Base-by-base conservation (phyloP, 2,888 invertebrate genomes). In the Carcina quercana region DNA sequence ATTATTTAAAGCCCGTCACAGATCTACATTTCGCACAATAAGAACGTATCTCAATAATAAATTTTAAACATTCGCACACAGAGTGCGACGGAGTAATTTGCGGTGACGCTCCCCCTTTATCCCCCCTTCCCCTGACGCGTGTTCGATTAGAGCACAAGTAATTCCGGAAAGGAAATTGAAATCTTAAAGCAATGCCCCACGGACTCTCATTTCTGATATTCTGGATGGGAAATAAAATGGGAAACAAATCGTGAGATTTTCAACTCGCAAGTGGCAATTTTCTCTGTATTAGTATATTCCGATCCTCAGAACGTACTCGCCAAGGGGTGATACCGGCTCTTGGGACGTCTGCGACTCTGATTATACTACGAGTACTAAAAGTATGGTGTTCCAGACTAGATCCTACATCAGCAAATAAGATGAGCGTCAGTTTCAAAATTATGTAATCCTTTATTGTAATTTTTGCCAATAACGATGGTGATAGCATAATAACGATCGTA, bases 91-190 rank as follows among this genome's bases (percentile, higher is more conserved):
- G 66, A 69, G 76, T 79, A 79, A 80, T 82, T 82, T 78, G 79
- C 71, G 79, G 64, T 57, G 64, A 66, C 64, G 59, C 58, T 42
- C 58, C 59, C 54, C 54, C 41, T 37, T 42, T 35, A 53, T 47
- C 48, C 47, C 43, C 53, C 47, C 47, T 61, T 73, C 71, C 75
- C 78, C 62, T 63, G 72, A 79, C 78, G 79, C 79, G 72, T 74
- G 82, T 79, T 80, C 82, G 80, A 83, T 83, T 82, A 80, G 72
- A 76, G 69, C 62, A 71, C 76, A 73, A 79, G 80, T 83, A 82
- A 83, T 83, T 83, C 75, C 78, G 73, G 69, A 70, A 80, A 79
- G 82, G 82, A 83, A 83, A 83, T 83, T 82, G 82, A 83, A 83
- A 83, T 82, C 80, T 82, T 79, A 75, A 71, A 71, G 80, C 74